These are phyloP conservation scores for Parotocinclus haroldoi DNA, from an alignment of 2,797 vertebrate genomes.

Conservation along the genomic window DNA sequence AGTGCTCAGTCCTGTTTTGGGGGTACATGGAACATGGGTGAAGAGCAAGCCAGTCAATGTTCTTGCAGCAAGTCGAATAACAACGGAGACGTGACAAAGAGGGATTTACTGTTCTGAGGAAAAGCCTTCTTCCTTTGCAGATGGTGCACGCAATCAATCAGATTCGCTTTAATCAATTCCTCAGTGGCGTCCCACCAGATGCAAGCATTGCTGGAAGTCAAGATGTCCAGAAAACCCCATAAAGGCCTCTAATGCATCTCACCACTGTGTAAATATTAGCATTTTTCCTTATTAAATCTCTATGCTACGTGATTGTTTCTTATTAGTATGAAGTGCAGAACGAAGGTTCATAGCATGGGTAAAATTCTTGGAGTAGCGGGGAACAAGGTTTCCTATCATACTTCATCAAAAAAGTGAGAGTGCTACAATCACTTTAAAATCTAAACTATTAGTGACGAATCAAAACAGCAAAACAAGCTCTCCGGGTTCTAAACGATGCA, in stretches of 20 bases:
- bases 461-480: not conserved
- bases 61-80: slow-evolving; percentile 4
- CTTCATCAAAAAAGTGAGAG: not conserved
- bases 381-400: too few relatives aligned
- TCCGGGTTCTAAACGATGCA: not conserved
- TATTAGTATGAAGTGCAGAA: not conserved
- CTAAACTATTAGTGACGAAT: too few relatives aligned
- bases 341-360: not conserved
- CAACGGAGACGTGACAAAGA: slow-evolving; percentile 6
- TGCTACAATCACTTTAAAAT: too few relatives aligned
- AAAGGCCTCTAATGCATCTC: slow-evolving; percentile 3
- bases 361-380: not conserved
- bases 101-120: slow-evolving; percentile 16
- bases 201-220: not conserved
- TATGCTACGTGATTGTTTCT: slow-evolving; percentile 10
- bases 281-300: not conserved
- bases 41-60: slow-evolving; percentile 5
- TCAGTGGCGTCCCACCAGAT: not conserved
- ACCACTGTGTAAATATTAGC: not conserved
- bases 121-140: slow-evolving; percentile 15
- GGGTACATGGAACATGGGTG: not conserved
- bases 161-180: slow-evolving; percentile 22
- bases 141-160: slow-evolving; percentile 22
- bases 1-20: not conserved
- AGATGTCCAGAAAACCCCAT: not conserved